Evolutionary conservation across 37 sponge, comb jelly and placozoan species (phyloP).

Genomic region (Corticium candelabrum): DNA sequence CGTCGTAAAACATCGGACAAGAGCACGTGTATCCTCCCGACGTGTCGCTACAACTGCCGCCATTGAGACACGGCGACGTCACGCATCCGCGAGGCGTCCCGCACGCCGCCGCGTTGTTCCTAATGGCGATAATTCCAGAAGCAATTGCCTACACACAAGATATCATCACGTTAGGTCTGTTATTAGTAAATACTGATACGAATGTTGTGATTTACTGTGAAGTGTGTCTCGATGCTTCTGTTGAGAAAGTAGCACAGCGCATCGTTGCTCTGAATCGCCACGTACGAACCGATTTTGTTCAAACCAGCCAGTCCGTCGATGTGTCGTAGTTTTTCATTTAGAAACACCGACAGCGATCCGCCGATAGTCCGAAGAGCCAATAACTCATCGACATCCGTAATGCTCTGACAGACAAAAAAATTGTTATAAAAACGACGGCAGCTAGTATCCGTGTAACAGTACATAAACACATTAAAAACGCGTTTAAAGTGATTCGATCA

Average conservation of each 20-base stretch:
- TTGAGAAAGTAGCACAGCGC: not conserved
- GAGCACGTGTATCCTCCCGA: not conserved
- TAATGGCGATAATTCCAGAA: too few relatives aligned
- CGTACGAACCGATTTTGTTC: not conserved
- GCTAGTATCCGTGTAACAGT: too few relatives aligned
- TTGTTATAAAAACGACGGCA: too few relatives aligned
- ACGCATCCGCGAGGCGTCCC: not conserved
- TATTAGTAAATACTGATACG: too few relatives aligned
- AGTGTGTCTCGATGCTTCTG: not conserved
- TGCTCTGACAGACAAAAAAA: too few relatives aligned
- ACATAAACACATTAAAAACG: too few relatives aligned
- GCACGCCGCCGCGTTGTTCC: not conserved
- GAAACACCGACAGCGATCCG: not conserved
- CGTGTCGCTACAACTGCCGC: not conserved
- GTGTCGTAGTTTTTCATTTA: not conserved
- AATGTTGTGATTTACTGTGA: not conserved
- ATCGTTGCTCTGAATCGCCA: not conserved
- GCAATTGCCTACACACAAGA: too few relatives aligned
- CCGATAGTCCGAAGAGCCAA: not conserved
- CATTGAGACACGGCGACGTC: not conserved
- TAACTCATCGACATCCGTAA: not conserved
- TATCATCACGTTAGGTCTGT: too few relatives aligned
- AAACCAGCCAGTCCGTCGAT: not conserved
- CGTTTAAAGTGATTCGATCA: too few relatives aligned
- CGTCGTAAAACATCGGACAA: not conserved